Conservation (phyloP, 2,113 vertebrate species). For the Piprites chloris region DNA sequence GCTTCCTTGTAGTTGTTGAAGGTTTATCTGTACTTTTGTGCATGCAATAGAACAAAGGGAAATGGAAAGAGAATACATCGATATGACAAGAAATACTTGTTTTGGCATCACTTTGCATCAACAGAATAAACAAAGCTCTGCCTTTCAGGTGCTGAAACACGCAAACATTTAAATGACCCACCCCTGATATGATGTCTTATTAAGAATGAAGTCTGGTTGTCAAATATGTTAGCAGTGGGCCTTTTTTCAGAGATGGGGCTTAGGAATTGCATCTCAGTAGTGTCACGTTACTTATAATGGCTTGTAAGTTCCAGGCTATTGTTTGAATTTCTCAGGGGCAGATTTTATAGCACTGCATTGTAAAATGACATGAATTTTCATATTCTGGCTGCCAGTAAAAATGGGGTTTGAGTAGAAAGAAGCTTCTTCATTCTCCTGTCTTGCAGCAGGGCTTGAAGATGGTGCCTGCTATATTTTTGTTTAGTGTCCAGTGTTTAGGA, state of each 20-base stretch:
- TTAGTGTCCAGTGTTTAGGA: not conserved
- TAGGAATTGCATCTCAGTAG: not conserved
- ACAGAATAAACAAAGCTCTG: not conserved
- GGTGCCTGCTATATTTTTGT: not conserved
- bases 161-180: not conserved
- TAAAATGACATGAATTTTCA: not conserved
- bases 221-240: not conserved
- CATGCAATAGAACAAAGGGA: not conserved
- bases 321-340: not conserved
- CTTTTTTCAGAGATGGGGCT: not conserved
- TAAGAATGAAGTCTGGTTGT: not conserved
- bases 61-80: not conserved
- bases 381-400: not conserved
- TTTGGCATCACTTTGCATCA: not conserved
- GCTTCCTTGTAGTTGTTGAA: not conserved
- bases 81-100: not conserved
- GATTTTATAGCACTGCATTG: not conserved
- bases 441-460: not conserved
- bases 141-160: not conserved
- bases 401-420: not conserved
- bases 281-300: rapidly evolving
- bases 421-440: not conserved
- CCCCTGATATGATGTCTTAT: not conserved
- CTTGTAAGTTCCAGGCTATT: not conserved
- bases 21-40: not conserved